A percentile compares a stretch with the other conserved stretches of the same genome.
Evolutionary conservation across 2,113 vertebrate species (phyloP).

Genomic region (Peromyscus polionotus): DNA sequence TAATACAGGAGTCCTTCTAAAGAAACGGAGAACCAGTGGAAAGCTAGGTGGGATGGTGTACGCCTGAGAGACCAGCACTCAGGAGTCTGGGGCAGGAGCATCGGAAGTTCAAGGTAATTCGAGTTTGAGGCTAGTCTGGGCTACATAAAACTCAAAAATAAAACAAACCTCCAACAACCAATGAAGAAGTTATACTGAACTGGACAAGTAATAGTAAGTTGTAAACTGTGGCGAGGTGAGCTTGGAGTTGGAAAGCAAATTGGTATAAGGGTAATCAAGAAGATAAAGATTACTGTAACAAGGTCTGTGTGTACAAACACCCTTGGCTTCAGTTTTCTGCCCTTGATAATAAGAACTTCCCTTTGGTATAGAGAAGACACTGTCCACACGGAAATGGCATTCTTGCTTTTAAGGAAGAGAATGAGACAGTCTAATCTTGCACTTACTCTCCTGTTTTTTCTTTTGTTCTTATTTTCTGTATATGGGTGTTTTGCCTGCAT

Average conservation of each 20-base stretch:
- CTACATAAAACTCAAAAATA: background rate
- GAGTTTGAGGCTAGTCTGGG: background rate
- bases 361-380: background rate
- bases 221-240: background rate
- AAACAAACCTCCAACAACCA: background rate
- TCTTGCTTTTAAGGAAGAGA: background rate
- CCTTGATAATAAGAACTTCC: background rate
- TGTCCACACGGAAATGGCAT: background rate
- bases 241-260: background rate
- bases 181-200: background rate
- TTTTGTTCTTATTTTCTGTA: background rate
- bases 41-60: background rate
- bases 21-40: background rate
- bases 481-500: background rate
- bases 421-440: background rate
- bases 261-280: background rate
- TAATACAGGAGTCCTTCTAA: background rate
- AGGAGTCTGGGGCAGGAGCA: background rate
- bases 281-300: background rate
- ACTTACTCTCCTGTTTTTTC: background rate
- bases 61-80: background rate
- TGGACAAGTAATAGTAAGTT: background rate
- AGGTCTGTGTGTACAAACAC: background rate
- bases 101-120: background rate
- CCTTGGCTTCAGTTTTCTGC: background rate